Evolutionary conservation across 2,113 vertebrate species (phyloP), one percentile per base, ranked within the genome.

Genomic region (Ariopsis seemanni): DNA sequence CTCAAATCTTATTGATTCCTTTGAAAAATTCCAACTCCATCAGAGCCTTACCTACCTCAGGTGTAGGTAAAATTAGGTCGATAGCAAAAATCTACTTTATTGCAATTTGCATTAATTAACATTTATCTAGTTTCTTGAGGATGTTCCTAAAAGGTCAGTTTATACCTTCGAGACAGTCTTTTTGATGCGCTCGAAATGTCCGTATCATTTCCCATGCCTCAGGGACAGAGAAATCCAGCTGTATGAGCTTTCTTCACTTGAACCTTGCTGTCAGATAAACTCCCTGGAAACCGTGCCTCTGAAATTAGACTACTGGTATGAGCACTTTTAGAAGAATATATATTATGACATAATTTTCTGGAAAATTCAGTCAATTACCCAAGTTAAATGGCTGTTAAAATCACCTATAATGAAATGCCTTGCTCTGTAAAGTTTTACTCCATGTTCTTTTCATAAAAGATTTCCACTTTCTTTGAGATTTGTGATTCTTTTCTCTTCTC

Each of bases 141-240:
- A 86, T 65, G 48, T 79, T 42, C n/a, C 5, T n/a, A 22, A 86
- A 25, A 52, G 17, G 58, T 7, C 60, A 20, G 20, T 67, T 55
- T 53, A 77, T 79, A 25, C 74, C 2, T 20, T 12, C 52, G 7
- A 63, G 34, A 52, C n/a, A 15, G 14, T 18, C 22, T 60, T 85
- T 12, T 78, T 53, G 5, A 78, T 78, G 42, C 25, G 17, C 57
- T 65, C 30, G 57, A 82, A 85, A 75, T 48, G 27, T 67, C 75
- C 50, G 55, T 83, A 14, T 55, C 22, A 71, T 80, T 74, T 72
- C 60, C 18, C 34, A 50, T 74, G 9, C 77, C 85, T 48, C 91
- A 97, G 97, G 25, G 95, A 95, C 91, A 89, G 91, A 81, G 96
- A 96, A 90, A 91, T 96, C 86, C 96, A 96, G 88, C 87, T 96